Base-by-base conservation (phyloP, 2,113 vertebrate genomes). In the Hippocampus zosterae region DNA sequence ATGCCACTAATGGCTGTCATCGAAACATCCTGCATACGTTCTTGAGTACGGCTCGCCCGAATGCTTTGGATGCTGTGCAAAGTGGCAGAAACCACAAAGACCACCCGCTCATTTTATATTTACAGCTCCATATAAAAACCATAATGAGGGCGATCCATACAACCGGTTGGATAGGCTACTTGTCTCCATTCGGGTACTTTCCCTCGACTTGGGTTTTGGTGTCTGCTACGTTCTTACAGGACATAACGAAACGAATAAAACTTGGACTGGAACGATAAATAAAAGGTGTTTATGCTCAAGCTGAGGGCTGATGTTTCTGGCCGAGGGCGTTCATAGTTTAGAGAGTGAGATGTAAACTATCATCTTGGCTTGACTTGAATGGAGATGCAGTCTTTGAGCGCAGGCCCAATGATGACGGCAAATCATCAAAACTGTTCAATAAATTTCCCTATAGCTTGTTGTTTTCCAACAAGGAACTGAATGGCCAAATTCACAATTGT, bases 271-370 rank as follows among this genome's bases (percentile, higher is more conserved):
- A n/a, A 68, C 55, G 71, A 68, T 65, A 71, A 66, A 44, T 64
- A 42, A 71, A 71, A 77, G 0, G 0, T 67, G 72, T 81, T 81
- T 72, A 44, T 7, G 15, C n/a, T 21, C 56, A 37, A 11, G 42
- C 18, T 56, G 27, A 10, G 40, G 41, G 60, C 63, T 23, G 50
- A 62, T 50, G 8, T 1, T 3, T 60, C 21, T 44, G 40, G 0
- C 27, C 25, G 46, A 67, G 27, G 21, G n/a, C 68, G 70, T 65
- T 77, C 62, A 72, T 13, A 67, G 67, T 76, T 86, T 76, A 74
- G 13, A 73, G 56, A 68, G n/a, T 2, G 18, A 67, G 52, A 79
- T 3, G 63, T 71, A 83, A 83, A 80, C 69, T 65, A 21, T 23
- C 18, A 48, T 33, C 52, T 65, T 42, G 23, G 61, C 21, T 7